These are phyloP conservation scores for Cynodonichthys magdalenae DNA, from an alignment of 2,797 vertebrate genomes.

Conservation along the genomic window DNA sequence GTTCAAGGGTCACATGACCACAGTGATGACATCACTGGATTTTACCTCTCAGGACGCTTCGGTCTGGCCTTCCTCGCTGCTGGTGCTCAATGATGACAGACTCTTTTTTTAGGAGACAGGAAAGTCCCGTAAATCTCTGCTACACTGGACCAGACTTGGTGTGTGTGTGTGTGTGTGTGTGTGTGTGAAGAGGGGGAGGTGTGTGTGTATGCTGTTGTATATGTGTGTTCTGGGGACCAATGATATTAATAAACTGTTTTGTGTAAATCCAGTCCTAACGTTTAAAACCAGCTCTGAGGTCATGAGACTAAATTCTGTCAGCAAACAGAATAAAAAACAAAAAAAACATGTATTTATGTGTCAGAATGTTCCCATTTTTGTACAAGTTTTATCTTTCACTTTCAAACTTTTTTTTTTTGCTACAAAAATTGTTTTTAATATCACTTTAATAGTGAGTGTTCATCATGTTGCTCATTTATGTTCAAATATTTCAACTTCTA, in stretches of 20 bases:
- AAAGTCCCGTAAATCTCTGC: constrained; percentile 39
- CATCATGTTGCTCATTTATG: neutral
- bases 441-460: neutral
- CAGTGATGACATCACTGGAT: constrained; percentile 33
- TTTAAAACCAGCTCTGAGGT: neutral
- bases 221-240: constrained; percentile 11
- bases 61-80: constrained; percentile 20
- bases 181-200: constrained; percentile 12
- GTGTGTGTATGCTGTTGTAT: constrained; percentile 3
- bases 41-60: constrained; percentile 37
- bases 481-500: constrained; percentile 17
- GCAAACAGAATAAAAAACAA: neutral
- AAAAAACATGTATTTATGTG: constrained; percentile 7
- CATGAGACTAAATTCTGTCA: constrained; percentile 12
- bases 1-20: constrained; percentile 10
- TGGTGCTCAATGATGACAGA: constrained; percentile 35
- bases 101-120: constrained; percentile 35
- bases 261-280: constrained; percentile 1
- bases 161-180: constrained; percentile 29
- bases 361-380: neutral
- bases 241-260: constrained; percentile 1
- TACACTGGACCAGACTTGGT: constrained; percentile 34
- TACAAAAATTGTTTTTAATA: neutral
- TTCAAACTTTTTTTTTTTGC: neutral
- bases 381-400: constrained; percentile 8